phyloP scores from a whole-genome alignment of 2,888 invertebrate species.

The Heliconius hortense region DNA sequence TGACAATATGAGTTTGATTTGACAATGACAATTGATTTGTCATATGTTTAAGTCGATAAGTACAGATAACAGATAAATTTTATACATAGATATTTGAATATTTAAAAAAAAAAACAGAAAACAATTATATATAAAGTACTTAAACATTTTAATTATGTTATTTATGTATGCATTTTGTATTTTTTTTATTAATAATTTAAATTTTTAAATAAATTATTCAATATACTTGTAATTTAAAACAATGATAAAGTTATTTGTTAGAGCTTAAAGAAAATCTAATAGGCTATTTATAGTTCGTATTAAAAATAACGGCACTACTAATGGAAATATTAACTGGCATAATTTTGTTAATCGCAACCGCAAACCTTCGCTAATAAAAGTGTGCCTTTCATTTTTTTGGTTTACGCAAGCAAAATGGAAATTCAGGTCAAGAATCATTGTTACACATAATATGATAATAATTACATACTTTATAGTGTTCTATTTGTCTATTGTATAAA shows the following conservation, averaged over 20 bases:
- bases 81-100: no score
- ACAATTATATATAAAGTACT: no score
- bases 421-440: slow-evolving; percentile 55
- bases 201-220: neutral
- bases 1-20: neutral
- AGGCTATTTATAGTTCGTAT: neutral
- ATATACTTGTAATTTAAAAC: neutral
- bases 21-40: neutral
- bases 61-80: neutral
- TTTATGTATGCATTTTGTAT: neutral
- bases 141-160: no score
- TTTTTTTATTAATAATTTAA: no score
- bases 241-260: neutral
- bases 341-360: slow-evolving; percentile 31
- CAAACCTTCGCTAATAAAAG: slow-evolving; percentile 52
- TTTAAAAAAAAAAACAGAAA: no score
- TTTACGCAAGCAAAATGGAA: slow-evolving; percentile 54
- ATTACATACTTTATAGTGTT: neutral
- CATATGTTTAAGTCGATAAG: neutral
- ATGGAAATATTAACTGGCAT: slow-evolving; percentile 13
- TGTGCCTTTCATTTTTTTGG: slow-evolving; percentile 56
- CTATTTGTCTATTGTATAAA: slow-evolving; percentile 19
- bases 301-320: neutral
- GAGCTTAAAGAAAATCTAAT: neutral
- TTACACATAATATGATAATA: slow-evolving; percentile 18